Conservation (phyloP, 2,113 vertebrate species). For the Peromyscus maniculatus region DNA sequence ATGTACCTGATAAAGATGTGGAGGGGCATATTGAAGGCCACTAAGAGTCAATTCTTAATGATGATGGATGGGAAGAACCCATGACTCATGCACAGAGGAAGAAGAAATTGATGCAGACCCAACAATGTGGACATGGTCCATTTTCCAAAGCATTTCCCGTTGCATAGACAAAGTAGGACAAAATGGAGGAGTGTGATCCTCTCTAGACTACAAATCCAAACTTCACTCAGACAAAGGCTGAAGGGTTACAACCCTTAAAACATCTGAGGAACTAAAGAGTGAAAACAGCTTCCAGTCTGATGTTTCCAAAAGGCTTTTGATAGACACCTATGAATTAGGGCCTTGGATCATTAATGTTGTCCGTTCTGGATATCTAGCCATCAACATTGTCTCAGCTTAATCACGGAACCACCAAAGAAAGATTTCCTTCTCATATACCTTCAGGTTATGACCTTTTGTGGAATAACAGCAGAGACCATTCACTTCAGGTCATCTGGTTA, state of each 20-base stretch:
- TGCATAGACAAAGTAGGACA: not conserved
- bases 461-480: not conserved
- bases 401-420: not conserved
- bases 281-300: not conserved
- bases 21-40: not conserved
- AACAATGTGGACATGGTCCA: not conserved
- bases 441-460: not conserved
- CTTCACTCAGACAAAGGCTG: not conserved
- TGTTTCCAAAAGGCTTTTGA: not conserved
- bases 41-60: not conserved
- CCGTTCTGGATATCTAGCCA: not conserved
- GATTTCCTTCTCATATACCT: not conserved
- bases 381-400: not conserved
- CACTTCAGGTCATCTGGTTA: not conserved
- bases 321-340: no score
- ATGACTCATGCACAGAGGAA: not conserved
- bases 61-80: not conserved
- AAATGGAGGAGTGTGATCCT: not conserved
- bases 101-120: not conserved
- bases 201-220: not conserved
- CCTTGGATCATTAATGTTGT: not conserved
- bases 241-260: not conserved
- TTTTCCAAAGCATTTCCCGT: not conserved
- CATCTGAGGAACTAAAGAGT: not conserved
- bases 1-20: not conserved